Percentiles rank a stretch among this genome's conserved stretches.
These are phyloP conservation scores for Hoplodrina ambigua DNA, from an alignment of 2,888 invertebrate species.

Conservation along the genomic window DNA sequence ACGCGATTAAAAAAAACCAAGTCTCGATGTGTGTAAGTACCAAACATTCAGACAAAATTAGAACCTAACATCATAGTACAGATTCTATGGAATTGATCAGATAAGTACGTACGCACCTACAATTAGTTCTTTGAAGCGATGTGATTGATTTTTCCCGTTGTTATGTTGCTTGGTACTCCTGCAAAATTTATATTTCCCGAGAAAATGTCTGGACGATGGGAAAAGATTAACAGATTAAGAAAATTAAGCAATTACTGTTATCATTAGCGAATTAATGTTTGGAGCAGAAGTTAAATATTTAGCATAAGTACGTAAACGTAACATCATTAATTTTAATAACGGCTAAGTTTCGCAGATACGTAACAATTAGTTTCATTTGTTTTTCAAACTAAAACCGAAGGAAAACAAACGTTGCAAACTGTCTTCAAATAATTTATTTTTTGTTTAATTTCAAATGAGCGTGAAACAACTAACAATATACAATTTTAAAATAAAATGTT, in stretches of 20 bases:
- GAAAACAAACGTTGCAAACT: slow-evolving; percentile 6
- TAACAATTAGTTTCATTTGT: slow-evolving; percentile 10
- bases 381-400: slow-evolving; percentile 23
- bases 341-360: background rate
- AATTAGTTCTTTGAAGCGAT: slow-evolving; percentile 21
- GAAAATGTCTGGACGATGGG: background rate
- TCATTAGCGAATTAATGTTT: background rate
- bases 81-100: background rate
- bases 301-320: no score
- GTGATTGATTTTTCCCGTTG: slow-evolving; percentile 14
- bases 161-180: background rate
- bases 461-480: slow-evolving; percentile 22
- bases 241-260: background rate
- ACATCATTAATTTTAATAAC: slow-evolving; percentile 10
- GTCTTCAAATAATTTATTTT: slow-evolving; percentile 3
- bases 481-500: slow-evolving; percentile 26
- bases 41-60: background rate
- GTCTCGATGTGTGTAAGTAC: background rate
- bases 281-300: slow-evolving; percentile 4
- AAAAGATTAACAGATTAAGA: background rate
- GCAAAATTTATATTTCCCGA: slow-evolving; percentile 4
- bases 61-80: background rate
- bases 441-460: slow-evolving; percentile 29
- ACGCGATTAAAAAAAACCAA: background rate
- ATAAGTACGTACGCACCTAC: background rate